Percentiles rank a stretch among this genome's conserved stretches.
These are phyloP conservation scores for Pelagia noctiluca DNA, from an alignment of 30 jellyfish, hydroid and myxozoan genomes.

Conservation along the genomic window DNA sequence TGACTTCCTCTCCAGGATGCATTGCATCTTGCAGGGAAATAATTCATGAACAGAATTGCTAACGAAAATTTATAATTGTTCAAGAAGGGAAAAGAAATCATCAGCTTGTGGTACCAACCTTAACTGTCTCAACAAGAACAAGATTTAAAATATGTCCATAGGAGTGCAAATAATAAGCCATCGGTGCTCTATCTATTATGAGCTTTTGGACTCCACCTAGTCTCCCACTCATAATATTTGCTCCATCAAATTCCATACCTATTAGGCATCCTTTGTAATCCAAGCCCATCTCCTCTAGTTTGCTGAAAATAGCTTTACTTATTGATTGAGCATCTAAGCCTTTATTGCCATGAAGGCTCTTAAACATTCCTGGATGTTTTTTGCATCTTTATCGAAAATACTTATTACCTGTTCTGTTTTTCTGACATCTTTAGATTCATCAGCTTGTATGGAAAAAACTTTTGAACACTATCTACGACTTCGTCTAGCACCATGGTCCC, in stretches of 20 bases:
- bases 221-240: slow-evolving; percentile 29
- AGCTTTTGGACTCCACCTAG: slow-evolving; percentile 49
- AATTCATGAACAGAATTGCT: slow-evolving; percentile 4
- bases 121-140: slow-evolving; percentile 11
- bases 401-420: neutral
- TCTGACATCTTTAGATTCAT: slow-evolving; percentile 39
- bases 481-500: slow-evolving; percentile 34
- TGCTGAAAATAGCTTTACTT: slow-evolving; percentile 21
- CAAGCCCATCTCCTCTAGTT: slow-evolving; percentile 40
- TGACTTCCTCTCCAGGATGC: slow-evolving; percentile 21
- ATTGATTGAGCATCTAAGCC: slow-evolving; percentile 25
- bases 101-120: slow-evolving; percentile 35
- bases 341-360: slow-evolving; percentile 24
- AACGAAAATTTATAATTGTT: slow-evolving; percentile 14
- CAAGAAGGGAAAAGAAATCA: slow-evolving; percentile 25
- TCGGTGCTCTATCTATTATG: slow-evolving; percentile 32
- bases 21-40: slow-evolving; percentile 7
- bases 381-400: slow-evolving; percentile 3
- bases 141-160: slow-evolving; percentile 32
- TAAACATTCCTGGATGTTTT: slow-evolving; percentile 32
- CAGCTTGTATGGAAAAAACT: slow-evolving; percentile 37
- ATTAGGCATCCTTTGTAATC: slow-evolving; percentile 21
- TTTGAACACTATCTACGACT: slow-evolving; percentile 13
- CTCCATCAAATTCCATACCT: slow-evolving; percentile 49
- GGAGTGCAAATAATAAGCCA: slow-evolving; percentile 48